Evolutionary conservation across 1,140 invertebrate genomes (phyloP).

Genomic region (Patella vulgata): DNA sequence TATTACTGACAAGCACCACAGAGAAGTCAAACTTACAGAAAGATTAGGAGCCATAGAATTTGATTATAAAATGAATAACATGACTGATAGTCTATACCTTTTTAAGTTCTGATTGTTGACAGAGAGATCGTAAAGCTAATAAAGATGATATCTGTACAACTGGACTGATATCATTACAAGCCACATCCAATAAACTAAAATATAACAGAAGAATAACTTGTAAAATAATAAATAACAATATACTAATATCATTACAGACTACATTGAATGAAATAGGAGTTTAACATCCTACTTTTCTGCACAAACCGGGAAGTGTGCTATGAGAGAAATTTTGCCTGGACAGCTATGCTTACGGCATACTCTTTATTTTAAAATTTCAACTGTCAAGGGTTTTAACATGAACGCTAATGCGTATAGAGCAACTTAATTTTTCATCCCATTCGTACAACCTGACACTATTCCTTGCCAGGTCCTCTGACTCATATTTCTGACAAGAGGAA

Average conservation of each 20-base stretch:
- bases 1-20: too few species aligned
- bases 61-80: too few species aligned
- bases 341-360: not conserved
- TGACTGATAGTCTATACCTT: too few species aligned
- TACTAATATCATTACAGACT: not conserved
- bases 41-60: too few species aligned
- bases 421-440: too few species aligned
- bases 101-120: constrained; percentile 45
- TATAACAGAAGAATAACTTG: constrained; percentile 2
- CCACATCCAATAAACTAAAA: constrained; percentile 56
- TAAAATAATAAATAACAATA: not conserved
- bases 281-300: not conserved
- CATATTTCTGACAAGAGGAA: too few species aligned
- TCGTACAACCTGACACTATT: too few species aligned
- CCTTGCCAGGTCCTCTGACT: too few species aligned
- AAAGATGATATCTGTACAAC: constrained; percentile 58
- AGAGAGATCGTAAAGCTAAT: constrained; percentile 49
- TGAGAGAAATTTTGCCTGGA: not conserved
- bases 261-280: too few species aligned
- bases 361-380: not conserved
- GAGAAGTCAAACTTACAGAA: too few species aligned
- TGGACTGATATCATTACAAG: constrained; percentile 55
- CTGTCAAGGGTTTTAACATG: not conserved
- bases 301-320: not conserved
- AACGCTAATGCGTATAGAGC: not conserved